Conservation (phyloP, 2,888 invertebrate species). For the Syrista parreyssii region DNA sequence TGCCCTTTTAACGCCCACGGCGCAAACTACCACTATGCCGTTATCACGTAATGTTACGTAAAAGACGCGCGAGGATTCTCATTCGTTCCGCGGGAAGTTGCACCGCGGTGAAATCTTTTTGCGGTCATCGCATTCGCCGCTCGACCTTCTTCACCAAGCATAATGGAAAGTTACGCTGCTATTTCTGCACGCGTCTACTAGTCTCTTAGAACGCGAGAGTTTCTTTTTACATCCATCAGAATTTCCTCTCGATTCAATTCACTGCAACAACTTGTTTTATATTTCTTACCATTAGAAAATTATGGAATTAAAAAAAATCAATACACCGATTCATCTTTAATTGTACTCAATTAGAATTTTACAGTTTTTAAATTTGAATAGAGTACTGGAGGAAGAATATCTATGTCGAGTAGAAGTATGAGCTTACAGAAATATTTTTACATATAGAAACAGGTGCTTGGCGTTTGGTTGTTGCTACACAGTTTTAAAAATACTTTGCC, state of each 20-base stretch:
- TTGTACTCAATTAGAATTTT: neutral
- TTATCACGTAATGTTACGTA: neutral
- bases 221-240: neutral
- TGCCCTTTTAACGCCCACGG: neutral
- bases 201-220: neutral
- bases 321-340: neutral
- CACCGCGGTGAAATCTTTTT: neutral
- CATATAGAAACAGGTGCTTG: slow-evolving; percentile 2
- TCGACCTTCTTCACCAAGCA: slow-evolving; percentile 45
- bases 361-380: neutral
- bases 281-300: neutral
- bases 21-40: neutral
- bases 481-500: neutral
- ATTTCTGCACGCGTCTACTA: slow-evolving; percentile 39
- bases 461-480: neutral
- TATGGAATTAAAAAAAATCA: neutral
- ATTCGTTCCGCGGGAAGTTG: neutral
- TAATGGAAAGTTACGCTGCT: slow-evolving; percentile 48
- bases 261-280: neutral
- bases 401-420: neutral
- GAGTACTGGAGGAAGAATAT: neutral
- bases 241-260: neutral
- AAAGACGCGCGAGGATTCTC: neutral
- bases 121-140: slow-evolving; percentile 32
- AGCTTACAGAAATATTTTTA: neutral